Conservation (phyloP, 2,888 invertebrate genomes). For the Eupithecia subumbrata region DNA sequence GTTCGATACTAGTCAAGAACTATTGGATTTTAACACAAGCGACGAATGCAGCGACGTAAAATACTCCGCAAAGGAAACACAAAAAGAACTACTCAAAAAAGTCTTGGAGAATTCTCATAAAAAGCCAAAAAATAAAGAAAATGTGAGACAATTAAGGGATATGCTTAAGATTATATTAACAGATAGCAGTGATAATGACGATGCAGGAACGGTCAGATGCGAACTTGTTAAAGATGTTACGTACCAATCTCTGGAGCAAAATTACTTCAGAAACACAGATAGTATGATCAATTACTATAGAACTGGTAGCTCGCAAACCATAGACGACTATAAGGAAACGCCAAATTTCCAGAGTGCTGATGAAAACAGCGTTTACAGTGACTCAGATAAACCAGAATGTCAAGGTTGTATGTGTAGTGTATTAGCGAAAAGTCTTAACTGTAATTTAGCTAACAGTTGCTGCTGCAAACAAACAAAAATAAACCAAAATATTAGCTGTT, state of each 20-base stretch:
- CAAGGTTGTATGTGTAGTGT: conserved; percentile 60
- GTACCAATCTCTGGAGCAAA: conserved; percentile 55
- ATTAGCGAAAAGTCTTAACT: conserved; percentile 58
- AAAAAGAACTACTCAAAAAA: conserved; percentile 61
- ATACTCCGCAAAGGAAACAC: conserved; percentile 53
- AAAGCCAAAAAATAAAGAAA: conserved; percentile 54
- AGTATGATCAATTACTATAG: conserved; percentile 62
- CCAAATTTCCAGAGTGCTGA: conserved; percentile 13
- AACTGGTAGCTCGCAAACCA: conserved; percentile 46
- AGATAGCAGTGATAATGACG: conserved; percentile 60
- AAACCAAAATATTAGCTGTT: conserved; percentile 56
- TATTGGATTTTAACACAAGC: conserved; percentile 41
- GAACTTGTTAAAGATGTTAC: conserved; percentile 57
- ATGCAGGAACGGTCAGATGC: conserved; percentile 46
- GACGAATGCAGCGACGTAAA: conserved; percentile 44
- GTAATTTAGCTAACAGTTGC: conserved; percentile 43
- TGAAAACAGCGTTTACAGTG: conserved; percentile 1
- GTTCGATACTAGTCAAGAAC: conserved; percentile 44
- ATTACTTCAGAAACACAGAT: conserved; percentile 56
- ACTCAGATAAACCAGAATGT: conserved; percentile 29
- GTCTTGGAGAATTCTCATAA: conserved; percentile 59
- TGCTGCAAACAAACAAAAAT: conserved; percentile 51
- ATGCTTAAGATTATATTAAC: conserved; percentile 63
- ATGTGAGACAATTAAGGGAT: conserved; percentile 54
- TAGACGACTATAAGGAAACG: conserved; percentile 40